Conservation (phyloP, 2,113 vertebrate species). For the Clinocottus analis region DNA sequence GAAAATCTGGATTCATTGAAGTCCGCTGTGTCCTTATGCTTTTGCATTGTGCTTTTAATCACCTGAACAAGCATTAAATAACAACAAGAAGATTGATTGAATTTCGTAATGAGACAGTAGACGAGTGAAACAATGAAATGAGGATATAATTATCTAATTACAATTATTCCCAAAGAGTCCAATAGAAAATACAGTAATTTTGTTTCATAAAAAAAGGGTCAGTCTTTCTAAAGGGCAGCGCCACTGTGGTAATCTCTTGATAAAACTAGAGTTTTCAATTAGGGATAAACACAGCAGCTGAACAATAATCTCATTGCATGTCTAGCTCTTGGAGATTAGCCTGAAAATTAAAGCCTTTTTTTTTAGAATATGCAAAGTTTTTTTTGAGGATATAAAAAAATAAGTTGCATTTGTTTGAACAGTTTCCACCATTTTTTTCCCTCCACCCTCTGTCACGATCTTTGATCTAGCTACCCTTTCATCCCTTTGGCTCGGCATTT, state of each 20-base stretch:
- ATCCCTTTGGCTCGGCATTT: conserved; percentile 41
- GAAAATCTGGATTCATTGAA: conserved; percentile 12
- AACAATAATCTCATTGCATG: conserved; percentile 36
- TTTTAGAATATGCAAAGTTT: neutral
- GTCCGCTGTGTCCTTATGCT: conserved; percentile 7
- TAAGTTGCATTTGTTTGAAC: conserved; percentile 4
- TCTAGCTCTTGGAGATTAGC: conserved; percentile 18
- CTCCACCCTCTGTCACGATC: conserved; percentile 25
- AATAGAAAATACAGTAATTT: conserved; percentile 52
- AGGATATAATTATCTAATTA: conserved; percentile 56
- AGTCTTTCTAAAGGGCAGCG: conserved; percentile 43
- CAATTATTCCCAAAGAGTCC: conserved; percentile 56
- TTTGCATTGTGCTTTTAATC: conserved; percentile 50
- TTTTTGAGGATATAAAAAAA: conserved; percentile 23
- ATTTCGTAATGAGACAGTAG: conserved; percentile 47
- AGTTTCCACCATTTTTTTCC: neutral
- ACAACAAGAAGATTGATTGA: conserved; percentile 45
- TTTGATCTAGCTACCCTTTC: conserved; percentile 50
- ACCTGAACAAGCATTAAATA: conserved; percentile 54
- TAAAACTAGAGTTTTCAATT: conserved; percentile 50
- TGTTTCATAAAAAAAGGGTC: conserved; percentile 47
- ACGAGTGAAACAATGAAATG: conserved; percentile 54
- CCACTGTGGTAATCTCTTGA: conserved; percentile 40
- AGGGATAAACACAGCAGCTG: conserved; percentile 42
- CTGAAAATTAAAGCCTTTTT: conserved; percentile 24